Evolutionary conservation across 2,888 invertebrate species (phyloP), one percentile per base, ranked within the genome.

Genomic region (Trilocha varians): DNA sequence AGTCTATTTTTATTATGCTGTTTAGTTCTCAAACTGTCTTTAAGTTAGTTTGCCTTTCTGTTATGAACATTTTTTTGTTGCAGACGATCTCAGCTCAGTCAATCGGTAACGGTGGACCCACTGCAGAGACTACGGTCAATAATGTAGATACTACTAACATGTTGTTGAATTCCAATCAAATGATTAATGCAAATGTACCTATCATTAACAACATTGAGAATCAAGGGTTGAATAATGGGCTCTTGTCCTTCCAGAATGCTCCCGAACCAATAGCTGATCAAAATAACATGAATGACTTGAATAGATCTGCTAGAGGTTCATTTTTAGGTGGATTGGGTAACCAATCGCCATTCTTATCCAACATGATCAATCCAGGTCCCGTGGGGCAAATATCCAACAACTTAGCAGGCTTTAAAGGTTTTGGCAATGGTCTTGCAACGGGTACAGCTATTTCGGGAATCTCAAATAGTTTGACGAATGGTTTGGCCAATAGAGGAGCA

Each of bases 241-340:
- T 25, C 2, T 11, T 25, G 11, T 25, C 25, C 2, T 25, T 25
- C 11, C 25, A 25, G 25, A 25, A 2, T 11, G 25, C 13, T 16
- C 38, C 25, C 13, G 34, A 42, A 25, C 13, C 35, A 35, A 11
- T 36, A 34, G 16, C 16, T 6, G 34, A 11, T 16, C 32, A 16
- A 34, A 13, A 13, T 32, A 35, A 32, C 11, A 11, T 25, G n/a
- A 38, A 38, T 1, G 32, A 38, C 11, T 5, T 42, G 8, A 25
- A 5, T 16, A 38, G 38, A 15, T 34, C 38, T 9, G 13, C 42
- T 38, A 42, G 38, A 35, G 35, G 16, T 16, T n/a, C 32, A 13
- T 5, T 18, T 11, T 15, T 38, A 13, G 35, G 32, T 25, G 32
- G 34, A 9, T 38, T 16, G 4, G 13, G 34, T 1, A 38, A 35